phyloP scores from a whole-genome alignment of 2,797 vertebrate species.

The Notolabrus celidotus region DNA sequence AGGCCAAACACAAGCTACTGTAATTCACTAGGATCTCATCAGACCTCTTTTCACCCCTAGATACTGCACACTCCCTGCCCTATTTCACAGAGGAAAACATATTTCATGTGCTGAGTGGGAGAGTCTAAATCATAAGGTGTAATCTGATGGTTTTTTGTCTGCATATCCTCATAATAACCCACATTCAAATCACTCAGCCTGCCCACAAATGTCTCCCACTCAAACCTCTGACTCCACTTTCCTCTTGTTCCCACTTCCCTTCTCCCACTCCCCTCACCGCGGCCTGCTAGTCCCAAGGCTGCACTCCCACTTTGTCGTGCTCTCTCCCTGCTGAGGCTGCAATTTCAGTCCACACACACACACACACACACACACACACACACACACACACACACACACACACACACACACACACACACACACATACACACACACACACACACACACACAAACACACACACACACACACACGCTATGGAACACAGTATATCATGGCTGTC shows the following conservation, averaged over 20 bases:
- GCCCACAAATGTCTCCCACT: conserved; percentile 66
- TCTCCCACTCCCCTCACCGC: conserved; percentile 21
- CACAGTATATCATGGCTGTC: conserved; percentile 59
- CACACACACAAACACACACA: too few relatives aligned
- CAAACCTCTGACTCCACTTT: conserved; percentile 70
- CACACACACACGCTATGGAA: background rate
- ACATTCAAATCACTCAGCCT: conserved; percentile 42
- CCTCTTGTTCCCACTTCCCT: conserved; percentile 60
- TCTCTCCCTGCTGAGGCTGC: conserved; percentile 65
- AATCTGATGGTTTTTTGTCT: conserved; percentile 51
- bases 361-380: conserved; percentile 12
- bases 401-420: too few relatives aligned
- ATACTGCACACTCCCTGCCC: background rate
- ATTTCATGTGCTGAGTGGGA: conserved; percentile 15
- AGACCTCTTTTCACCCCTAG: background rate
- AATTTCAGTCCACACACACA: conserved; percentile 48
- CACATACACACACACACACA: background rate
- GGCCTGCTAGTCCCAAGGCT: conserved; percentile 41
- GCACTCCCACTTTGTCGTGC: conserved; percentile 51
- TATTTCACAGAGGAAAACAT: conserved; percentile 9
- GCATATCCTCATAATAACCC: conserved; percentile 61
- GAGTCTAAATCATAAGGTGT: conserved; percentile 19
- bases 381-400: too few relatives aligned
- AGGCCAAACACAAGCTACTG: background rate
- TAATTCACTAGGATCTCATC: background rate